phyloP scores from a whole-genome alignment of 2,797 vertebrate species.

The Takifugu ocellatus region DNA sequence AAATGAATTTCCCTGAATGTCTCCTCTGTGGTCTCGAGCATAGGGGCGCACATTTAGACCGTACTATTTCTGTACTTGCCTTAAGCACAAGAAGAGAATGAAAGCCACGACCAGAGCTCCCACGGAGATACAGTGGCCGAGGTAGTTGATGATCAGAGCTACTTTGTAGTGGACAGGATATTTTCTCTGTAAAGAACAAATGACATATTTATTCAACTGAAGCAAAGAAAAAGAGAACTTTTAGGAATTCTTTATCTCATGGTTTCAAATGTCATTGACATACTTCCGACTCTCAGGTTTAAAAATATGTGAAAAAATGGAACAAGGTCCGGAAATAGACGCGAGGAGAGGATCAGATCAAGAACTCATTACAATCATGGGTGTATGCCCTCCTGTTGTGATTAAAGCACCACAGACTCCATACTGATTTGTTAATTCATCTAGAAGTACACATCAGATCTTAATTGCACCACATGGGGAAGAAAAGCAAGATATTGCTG shows the following conservation, averaged over 20 bases:
- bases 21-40: constrained; percentile 42
- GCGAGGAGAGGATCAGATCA: constrained; percentile 48
- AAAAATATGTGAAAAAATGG: constrained; percentile 49
- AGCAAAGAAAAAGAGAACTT: not conserved
- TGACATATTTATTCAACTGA: constrained; percentile 12
- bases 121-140: constrained; percentile 95
- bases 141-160: constrained; percentile 95
- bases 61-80: constrained; percentile 81
- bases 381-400: constrained; percentile 14
- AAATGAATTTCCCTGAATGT: constrained; percentile 47
- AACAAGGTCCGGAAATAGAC: constrained; percentile 50
- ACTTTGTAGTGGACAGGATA: constrained; percentile 94
- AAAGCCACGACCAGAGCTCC: constrained; percentile 92
- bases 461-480: not conserved
- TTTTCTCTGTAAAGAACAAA: constrained; percentile 78
- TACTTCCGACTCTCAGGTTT: constrained; percentile 41
- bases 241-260: not conserved
- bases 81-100: constrained; percentile 92
- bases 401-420: constrained; percentile 12
- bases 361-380: constrained; percentile 23
- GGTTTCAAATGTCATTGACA: constrained; percentile 42
- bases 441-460: constrained; percentile 12
- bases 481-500: not conserved
- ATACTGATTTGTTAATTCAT: constrained; percentile 4
- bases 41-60: constrained; percentile 32